Percentiles rank a stretch among this genome's conserved stretches.
Conservation (phyloP, 2,113 vertebrate species). For the Alexandromys fortis region DNA sequence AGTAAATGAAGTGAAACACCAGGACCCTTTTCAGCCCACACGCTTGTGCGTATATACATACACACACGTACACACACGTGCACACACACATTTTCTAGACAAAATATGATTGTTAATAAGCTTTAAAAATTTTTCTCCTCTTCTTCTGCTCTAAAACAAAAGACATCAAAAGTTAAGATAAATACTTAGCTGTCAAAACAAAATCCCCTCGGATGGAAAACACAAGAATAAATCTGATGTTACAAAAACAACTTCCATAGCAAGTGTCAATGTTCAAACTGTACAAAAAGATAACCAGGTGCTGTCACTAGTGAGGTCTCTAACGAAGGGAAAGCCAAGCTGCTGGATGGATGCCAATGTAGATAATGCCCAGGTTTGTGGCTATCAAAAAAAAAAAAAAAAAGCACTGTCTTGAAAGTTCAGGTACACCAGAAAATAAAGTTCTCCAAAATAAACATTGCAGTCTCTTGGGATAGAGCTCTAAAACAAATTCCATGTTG, state of each 20-base stretch:
- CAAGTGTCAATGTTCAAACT: constrained; percentile 63
- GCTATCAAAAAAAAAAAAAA: neutral
- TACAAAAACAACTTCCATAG: constrained; percentile 45
- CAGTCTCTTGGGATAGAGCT: neutral
- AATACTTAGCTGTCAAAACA: constrained; percentile 73
- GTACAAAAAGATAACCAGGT: constrained; percentile 11
- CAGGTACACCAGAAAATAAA: neutral
- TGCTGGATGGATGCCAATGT: neutral
- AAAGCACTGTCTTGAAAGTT: neutral
- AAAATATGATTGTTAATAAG: constrained; percentile 62
- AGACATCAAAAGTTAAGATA: constrained; percentile 62
- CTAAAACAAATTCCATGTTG: neutral
- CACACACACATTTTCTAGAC: constrained; percentile 68
- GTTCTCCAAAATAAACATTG: constrained; percentile 39
- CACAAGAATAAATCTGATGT: constrained; percentile 33
- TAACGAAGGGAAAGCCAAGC: constrained; percentile 13
- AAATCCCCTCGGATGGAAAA: constrained; percentile 65
- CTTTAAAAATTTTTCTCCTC: neutral
- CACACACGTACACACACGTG: neutral
- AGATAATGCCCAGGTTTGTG: neutral
- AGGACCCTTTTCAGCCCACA: constrained; percentile 72
- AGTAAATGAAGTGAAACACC: constrained; percentile 82
- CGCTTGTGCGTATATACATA: neutral
- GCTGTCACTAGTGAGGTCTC: neutral
- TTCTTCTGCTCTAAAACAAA: constrained; percentile 61